phyloP scores from a whole-genome alignment of 1,140 invertebrate genomes.

The Sycobia sp. region DNA sequence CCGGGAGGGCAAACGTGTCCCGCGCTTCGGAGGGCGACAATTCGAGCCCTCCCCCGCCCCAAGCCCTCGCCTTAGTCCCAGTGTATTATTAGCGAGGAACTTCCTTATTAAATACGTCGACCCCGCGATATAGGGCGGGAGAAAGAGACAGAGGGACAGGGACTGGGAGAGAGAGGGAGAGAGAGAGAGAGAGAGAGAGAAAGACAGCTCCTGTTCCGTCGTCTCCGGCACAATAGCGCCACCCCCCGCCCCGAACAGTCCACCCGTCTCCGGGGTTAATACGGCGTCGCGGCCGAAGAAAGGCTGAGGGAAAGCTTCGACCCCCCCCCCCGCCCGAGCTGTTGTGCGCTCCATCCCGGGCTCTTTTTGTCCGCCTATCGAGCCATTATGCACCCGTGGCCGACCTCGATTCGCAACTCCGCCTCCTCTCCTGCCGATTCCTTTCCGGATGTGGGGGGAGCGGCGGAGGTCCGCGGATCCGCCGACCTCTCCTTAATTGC shows the following conservation, averaged over 20 bases:
- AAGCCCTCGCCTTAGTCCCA: not conserved
- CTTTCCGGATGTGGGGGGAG: too few relatives aligned
- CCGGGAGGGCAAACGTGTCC: not conserved
- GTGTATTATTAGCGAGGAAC: not conserved
- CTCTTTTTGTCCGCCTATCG: not conserved
- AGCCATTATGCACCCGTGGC: not conserved
- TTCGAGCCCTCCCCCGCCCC: not conserved
- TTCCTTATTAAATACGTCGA: not conserved
- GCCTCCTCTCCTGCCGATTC: not conserved
- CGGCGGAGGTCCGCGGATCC: too few relatives aligned
- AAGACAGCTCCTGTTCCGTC: not conserved
- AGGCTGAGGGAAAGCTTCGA: too few relatives aligned
- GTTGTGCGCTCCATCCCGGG: not conserved
- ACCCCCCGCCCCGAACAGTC: not conserved
- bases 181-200: too few relatives aligned
- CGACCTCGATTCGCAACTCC: slow-evolving; percentile 10
- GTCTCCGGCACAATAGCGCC: not conserved
- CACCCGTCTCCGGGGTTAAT: too few relatives aligned
- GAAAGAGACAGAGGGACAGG: too few relatives aligned
- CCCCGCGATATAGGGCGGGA: too few relatives aligned
- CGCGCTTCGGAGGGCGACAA: too few relatives aligned
- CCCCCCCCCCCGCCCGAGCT: not conserved
- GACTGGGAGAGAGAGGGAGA: too few relatives aligned
- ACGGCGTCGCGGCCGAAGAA: not conserved
- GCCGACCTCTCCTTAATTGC: slow-evolving; percentile 8